Conservation (phyloP, 1,140 invertebrate species). For the Pseudomyrmex sp. region DNA sequence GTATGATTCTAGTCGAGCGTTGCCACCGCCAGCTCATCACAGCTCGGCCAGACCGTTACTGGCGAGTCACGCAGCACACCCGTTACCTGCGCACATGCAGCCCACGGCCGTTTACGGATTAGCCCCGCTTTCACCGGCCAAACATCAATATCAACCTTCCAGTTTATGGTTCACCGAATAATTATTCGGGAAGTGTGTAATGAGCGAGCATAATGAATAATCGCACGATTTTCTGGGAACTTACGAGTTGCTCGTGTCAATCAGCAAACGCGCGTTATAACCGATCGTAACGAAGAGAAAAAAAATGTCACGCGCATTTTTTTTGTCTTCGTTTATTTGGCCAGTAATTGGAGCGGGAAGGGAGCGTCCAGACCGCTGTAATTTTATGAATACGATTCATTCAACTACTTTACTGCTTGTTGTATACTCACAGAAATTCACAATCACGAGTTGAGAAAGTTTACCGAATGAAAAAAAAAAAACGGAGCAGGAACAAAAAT, state of each 20-base stretch:
- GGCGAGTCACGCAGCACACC: slow-evolving; percentile 90
- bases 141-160: slow-evolving; percentile 90
- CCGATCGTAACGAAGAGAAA: slow-evolving; percentile 7
- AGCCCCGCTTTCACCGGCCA: slow-evolving; percentile 90
- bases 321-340: slow-evolving; percentile 22
- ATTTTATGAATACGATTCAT: slow-evolving; percentile 19
- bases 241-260: slow-evolving; percentile 42
- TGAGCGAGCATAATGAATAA: slow-evolving; percentile 33
- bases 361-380: slow-evolving; percentile 20
- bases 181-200: slow-evolving; percentile 62
- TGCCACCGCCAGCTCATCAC: slow-evolving; percentile 94
- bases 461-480: not conserved
- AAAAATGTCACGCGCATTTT: slow-evolving; percentile 21
- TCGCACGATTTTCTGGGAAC: slow-evolving; percentile 51
- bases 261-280: slow-evolving; percentile 21
- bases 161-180: slow-evolving; percentile 92
- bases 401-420: not conserved
- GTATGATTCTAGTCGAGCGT: slow-evolving; percentile 88
- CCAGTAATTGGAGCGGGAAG: slow-evolving; percentile 11
- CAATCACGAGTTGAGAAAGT: slow-evolving; percentile 30
- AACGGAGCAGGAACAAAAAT: slow-evolving; percentile 37
- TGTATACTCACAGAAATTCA: slow-evolving; percentile 35
- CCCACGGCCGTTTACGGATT: slow-evolving; percentile 89
- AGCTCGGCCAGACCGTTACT: slow-evolving; percentile 92
- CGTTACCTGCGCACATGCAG: slow-evolving; percentile 94